Evolutionary conservation across 2,113 vertebrate species (phyloP), one percentile per base, ranked within the genome.

Genomic region (Verasper variegatus): DNA sequence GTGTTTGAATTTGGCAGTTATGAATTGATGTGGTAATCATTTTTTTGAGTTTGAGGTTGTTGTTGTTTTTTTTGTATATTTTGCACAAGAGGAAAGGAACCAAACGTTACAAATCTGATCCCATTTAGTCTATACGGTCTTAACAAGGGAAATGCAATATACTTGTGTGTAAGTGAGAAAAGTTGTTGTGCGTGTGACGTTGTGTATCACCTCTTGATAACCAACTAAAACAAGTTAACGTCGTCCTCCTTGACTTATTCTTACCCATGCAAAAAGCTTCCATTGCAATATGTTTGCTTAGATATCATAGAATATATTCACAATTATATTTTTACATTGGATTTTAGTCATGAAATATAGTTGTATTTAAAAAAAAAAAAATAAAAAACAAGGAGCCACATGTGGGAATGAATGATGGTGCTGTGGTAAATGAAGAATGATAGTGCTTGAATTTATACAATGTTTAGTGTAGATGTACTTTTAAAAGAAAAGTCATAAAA

Each of bases 1-100:
- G 75, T 82, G 76, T 92, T 86, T 81, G 74, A 86, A 90, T 90
- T 87, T 86, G 86, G 82, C 75, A 14, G 77, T 88, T 90, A 15
- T 81, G 78, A 85, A 78, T 85, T 75, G 62, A 88, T 31, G 40
- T 84, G 74, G 71, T 88, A 71, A 78, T 80, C 8, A 66, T 73
- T 74, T 62, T 85, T 65, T 85, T 64, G 59, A 74, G 54, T 82
- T 68, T 61, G n/a, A 47, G 42, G 5, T 42, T 67, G 47, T 51
- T 49, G 45, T 18, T 45, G 24, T 49, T 72, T 74, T 80, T 81
- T 90, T 92, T 94, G 92, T 94, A 94, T 92, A 93, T 95, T 95
- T 95, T 95, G 94, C 94, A 95, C 94, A 95, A 85, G 76, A 92
- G 81, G 87, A 94, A 94, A 91, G 87, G 90, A 94, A 93, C 92